Evolutionary conservation across 2,888 invertebrate genomes (phyloP).

Genomic region (Nemotelus pantherinus): DNA sequence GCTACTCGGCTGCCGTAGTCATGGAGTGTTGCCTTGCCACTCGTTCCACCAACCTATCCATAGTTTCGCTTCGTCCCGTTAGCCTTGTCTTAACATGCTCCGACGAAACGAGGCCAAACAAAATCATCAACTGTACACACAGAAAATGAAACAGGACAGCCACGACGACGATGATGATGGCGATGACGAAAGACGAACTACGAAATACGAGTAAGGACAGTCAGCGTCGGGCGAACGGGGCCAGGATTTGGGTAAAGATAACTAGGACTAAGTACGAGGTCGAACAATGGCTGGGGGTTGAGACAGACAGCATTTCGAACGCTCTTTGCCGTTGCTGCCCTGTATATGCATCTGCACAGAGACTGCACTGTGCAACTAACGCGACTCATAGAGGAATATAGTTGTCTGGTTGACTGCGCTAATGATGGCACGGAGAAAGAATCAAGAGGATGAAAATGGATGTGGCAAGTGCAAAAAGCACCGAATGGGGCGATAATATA

Average conservation of each 20-base stretch:
- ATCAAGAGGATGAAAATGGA: background rate
- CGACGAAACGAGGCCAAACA: constrained; percentile 46
- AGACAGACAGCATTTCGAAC: background rate
- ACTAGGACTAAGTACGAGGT: background rate
- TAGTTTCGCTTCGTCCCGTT: background rate
- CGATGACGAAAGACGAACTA: constrained; percentile 23
- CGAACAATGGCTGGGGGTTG: background rate
- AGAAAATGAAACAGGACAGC: constrained; percentile 42
- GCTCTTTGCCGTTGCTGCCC: background rate
- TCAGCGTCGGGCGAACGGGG: constrained; percentile 21
- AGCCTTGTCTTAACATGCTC: background rate
- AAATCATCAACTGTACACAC: constrained; percentile 47
- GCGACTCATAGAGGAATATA: background rate
- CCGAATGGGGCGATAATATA: too few species aligned
- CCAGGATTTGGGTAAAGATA: background rate
- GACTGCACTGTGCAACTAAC: background rate
- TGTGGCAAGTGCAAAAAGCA: too few species aligned
- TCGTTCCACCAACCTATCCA: background rate
- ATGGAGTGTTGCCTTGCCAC: too few species aligned
- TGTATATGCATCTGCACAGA: background rate
- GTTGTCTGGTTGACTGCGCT: constrained; percentile 22
- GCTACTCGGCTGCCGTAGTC: background rate
- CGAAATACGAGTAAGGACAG: constrained; percentile 11
- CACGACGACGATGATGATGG: background rate
- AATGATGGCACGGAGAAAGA: constrained; percentile 3